Conservation (phyloP, 2,888 invertebrate species). For the Tachina grossa region DNA sequence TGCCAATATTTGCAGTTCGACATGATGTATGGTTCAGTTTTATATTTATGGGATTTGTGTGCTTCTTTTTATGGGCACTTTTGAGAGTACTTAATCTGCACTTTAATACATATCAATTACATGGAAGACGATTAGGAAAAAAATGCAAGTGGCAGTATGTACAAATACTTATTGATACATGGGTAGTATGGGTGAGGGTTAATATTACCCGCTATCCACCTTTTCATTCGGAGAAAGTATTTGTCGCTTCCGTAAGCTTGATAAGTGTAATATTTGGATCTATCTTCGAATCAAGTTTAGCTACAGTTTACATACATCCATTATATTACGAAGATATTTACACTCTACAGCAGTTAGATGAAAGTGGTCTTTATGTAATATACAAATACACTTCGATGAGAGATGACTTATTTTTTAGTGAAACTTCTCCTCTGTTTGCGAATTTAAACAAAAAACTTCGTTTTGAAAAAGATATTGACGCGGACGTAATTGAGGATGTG, state of each 20-base stretch:
- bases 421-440: slow-evolving; percentile 80
- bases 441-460: slow-evolving; percentile 78
- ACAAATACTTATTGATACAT: slow-evolving; percentile 79
- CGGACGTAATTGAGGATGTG: slow-evolving; percentile 77
- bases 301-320: slow-evolving; percentile 82
- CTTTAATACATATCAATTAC: slow-evolving; percentile 57
- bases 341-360: slow-evolving; percentile 81
- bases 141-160: slow-evolving; percentile 75
- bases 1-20: slow-evolving; percentile 81
- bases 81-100: slow-evolving; percentile 77
- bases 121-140: slow-evolving; percentile 44
- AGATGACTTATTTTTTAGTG: slow-evolving; percentile 82
- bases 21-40: slow-evolving; percentile 81
- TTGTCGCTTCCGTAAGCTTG: slow-evolving; percentile 80
- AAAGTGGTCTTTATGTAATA: slow-evolving; percentile 79
- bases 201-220: slow-evolving; percentile 79
- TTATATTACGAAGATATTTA: slow-evolving; percentile 82
- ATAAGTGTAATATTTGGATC: slow-evolving; percentile 82
- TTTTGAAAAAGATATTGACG: slow-evolving; percentile 75
- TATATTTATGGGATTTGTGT: slow-evolving; percentile 77
- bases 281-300: slow-evolving; percentile 82
- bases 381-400: slow-evolving; percentile 82
- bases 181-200: slow-evolving; percentile 81
- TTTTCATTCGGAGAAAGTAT: slow-evolving; percentile 80
- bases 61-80: slow-evolving; percentile 77